Conservation (phyloP, 2,113 vertebrate genomes). For the Perca schrenkii region DNA sequence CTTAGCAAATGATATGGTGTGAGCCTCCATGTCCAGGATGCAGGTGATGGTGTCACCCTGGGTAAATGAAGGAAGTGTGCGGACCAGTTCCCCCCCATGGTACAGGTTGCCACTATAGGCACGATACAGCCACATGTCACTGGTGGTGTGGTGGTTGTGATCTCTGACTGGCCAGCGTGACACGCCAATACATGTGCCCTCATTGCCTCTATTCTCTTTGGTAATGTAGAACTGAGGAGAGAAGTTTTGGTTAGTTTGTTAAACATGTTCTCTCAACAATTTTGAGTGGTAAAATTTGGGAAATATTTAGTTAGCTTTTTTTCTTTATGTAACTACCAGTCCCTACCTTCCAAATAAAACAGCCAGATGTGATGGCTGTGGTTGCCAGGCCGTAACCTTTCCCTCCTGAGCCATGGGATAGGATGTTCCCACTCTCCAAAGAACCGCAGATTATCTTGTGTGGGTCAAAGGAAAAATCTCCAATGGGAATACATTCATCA, state of each 20-base stretch:
- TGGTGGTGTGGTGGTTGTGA: conserved; percentile 88
- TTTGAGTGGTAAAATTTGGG: neutral
- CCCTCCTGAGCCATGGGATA: conserved; percentile 86
- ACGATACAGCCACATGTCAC: conserved; percentile 89
- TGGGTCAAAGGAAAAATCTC: conserved; percentile 88
- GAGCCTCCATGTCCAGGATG: conserved; percentile 88
- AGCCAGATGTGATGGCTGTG: conserved; percentile 86
- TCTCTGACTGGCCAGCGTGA: conserved; percentile 87
- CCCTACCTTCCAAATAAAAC: conserved; percentile 87
- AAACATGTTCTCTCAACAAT: neutral
- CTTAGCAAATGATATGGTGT: conserved; percentile 87
- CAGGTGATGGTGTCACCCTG: conserved; percentile 88
- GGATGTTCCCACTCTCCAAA: conserved; percentile 85
- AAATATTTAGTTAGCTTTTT: neutral
- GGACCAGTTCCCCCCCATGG: conserved; percentile 86
- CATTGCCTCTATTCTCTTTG: conserved; percentile 88
- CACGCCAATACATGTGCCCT: conserved; percentile 86
- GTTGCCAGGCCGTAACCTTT: conserved; percentile 88
- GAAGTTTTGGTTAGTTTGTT: neutral
- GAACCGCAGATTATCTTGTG: conserved; percentile 86
- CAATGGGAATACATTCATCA: conserved; percentile 87
- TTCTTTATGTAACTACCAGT: neutral
- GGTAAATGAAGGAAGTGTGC: conserved; percentile 85
- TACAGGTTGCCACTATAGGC: conserved; percentile 89
- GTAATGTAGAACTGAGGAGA: conserved; percentile 83